phyloP scores from a whole-genome alignment of 2,888 invertebrate species.

The Campaea margaritaria region DNA sequence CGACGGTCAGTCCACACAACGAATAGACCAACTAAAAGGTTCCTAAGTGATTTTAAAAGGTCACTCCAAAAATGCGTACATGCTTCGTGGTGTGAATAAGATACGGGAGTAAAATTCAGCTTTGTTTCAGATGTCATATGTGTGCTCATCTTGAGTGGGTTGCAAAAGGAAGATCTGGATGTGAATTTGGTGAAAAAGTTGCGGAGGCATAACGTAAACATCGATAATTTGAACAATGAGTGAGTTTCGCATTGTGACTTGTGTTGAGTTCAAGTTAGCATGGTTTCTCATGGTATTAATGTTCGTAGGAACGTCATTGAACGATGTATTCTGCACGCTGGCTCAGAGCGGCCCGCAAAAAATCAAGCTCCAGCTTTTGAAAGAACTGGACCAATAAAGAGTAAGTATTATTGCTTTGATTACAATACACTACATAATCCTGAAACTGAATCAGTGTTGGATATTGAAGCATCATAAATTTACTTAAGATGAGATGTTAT shows the following conservation, averaged over 20 bases:
- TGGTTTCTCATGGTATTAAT: not conserved
- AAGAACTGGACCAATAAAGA: not conserved
- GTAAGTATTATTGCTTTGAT: conserved; percentile 9
- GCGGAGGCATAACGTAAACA: conserved; percentile 67
- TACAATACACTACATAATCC: too few species aligned
- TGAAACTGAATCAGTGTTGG: too few species aligned
- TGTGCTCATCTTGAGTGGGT: conserved; percentile 72
- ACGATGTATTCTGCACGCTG: conserved; percentile 6
- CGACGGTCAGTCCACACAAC: conserved; percentile 56
- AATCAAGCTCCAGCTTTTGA: not conserved
- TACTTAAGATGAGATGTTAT: too few species aligned
- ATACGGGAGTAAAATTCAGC: conserved; percentile 7
- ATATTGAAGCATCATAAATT: too few species aligned
- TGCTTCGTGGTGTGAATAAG: conserved; percentile 14
- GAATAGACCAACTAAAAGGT: conserved; percentile 71
- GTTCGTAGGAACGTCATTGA: conserved; percentile 13
- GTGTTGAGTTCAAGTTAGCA: not conserved
- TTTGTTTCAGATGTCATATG: conserved; percentile 74
- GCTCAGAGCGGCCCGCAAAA: not conserved
- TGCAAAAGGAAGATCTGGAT: conserved; percentile 75
- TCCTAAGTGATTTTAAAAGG: conserved; percentile 58
- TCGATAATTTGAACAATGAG: conserved; percentile 68
- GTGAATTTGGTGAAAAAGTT: conserved; percentile 66
- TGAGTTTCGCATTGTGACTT: conserved; percentile 50
- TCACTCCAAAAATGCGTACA: conserved; percentile 21